A percentile compares a stretch with the other conserved stretches of the same genome.
These are phyloP conservation scores for Andrena marginata DNA, from an alignment of 2,888 invertebrate genomes.

Conservation along the genomic window DNA sequence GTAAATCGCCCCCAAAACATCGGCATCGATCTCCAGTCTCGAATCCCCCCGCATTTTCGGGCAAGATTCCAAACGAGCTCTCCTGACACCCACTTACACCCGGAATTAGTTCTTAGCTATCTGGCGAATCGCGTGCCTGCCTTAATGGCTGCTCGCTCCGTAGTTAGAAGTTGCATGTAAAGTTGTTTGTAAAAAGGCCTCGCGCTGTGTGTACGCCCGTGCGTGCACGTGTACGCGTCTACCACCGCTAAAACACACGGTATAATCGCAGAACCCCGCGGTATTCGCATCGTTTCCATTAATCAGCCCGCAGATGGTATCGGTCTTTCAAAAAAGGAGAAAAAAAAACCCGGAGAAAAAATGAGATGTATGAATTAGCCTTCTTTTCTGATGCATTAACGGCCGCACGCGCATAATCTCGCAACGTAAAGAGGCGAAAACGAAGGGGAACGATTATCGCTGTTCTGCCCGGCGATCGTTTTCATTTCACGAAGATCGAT, in stretches of 20 bases:
- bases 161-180: conserved; percentile 66
- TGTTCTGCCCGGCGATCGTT: not conserved
- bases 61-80: conserved; percentile 69
- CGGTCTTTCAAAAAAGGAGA: conserved; percentile 29
- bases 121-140: conserved; percentile 69
- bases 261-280: conserved; percentile 63
- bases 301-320: conserved; percentile 69
- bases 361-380: conserved; percentile 51
- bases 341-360: conserved; percentile 16
- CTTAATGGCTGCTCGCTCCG: conserved; percentile 67
- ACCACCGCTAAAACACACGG: conserved; percentile 44
- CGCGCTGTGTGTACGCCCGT: conserved; percentile 11
- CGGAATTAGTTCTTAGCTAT: conserved; percentile 68
- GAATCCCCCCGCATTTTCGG: conserved; percentile 55
- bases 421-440: conserved; percentile 11
- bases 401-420: conserved; percentile 8
- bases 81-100: conserved; percentile 66
- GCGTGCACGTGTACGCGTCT: conserved; percentile 7
- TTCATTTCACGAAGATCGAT: not conserved
- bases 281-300: conserved; percentile 70
- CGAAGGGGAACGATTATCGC: conserved; percentile 21
- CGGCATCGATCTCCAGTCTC: conserved; percentile 20
- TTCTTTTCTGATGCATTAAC: conserved; percentile 49
- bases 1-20: conserved; percentile 13
- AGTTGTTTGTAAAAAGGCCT: conserved; percentile 68